Evolutionary conservation across 1,140 invertebrate genomes (phyloP).

Genomic region (Panagrolaimus sp.): DNA sequence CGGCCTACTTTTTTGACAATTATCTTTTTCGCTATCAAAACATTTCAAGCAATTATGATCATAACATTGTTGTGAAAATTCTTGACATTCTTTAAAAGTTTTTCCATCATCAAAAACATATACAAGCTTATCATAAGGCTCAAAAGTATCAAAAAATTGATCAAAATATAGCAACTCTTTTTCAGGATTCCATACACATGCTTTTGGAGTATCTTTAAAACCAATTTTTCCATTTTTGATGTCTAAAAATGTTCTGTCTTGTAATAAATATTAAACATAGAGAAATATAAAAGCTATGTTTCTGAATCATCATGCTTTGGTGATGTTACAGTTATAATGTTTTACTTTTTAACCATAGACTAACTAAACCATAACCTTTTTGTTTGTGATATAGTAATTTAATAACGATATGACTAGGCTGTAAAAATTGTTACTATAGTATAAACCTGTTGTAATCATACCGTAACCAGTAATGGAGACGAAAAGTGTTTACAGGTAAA

Average conservation of each 20-base stretch:
- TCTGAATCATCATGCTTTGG: too few species aligned
- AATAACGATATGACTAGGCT: too few species aligned
- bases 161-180: neutral
- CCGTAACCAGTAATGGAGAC: too few species aligned
- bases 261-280: neutral
- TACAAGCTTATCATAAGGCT: neutral
- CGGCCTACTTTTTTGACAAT: neutral
- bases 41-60: neutral
- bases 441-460: too few species aligned
- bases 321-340: too few species aligned
- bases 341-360: too few species aligned
- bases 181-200: neutral
- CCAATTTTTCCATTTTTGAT: conserved; percentile 1
- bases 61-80: neutral
- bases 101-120: neutral
- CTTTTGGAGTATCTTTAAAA: neutral
- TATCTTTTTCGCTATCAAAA: neutral
- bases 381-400: too few species aligned
- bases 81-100: neutral
- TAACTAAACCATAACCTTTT: too few species aligned
- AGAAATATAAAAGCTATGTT: too few species aligned
- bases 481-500: too few species aligned
- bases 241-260: neutral
- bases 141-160: neutral
- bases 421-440: too few species aligned